Conservation (phyloP, 2,113 vertebrate genomes). For the Odontesthes bonariensis region DNA sequence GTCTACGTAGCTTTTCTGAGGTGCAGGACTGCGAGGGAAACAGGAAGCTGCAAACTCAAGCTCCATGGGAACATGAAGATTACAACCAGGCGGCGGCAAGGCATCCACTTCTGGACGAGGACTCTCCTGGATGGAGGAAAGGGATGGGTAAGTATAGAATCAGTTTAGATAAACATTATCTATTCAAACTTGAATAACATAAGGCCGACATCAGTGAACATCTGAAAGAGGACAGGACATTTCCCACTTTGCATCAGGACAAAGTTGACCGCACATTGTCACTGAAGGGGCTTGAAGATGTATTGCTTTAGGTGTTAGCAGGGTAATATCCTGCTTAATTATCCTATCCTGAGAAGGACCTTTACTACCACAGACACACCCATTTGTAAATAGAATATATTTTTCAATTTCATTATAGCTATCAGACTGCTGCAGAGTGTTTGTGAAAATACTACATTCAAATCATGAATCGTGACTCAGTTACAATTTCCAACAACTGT, state of each 20-base stretch:
- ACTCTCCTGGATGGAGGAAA: conserved; percentile 57
- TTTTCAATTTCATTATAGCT: neutral
- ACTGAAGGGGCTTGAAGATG: neutral
- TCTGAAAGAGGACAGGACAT: neutral
- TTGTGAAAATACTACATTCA: neutral
- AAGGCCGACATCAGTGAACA: neutral
- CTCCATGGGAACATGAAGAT: conserved; percentile 79
- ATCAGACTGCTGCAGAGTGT: conserved; percentile 3
- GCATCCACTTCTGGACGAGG: conserved; percentile 30
- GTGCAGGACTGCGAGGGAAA: conserved; percentile 58
- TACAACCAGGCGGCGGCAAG: conserved; percentile 62
- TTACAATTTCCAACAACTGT: neutral
- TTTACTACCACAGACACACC: too few species aligned
- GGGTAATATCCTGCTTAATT: too few species aligned
- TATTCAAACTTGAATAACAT: neutral
- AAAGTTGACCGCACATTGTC: neutral
- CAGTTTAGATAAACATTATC: neutral
- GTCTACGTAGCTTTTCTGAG: conserved; percentile 62
- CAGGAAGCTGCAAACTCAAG: conserved; percentile 71
- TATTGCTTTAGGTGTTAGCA: too few species aligned
- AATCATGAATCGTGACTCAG: neutral
- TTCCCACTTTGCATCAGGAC: neutral
- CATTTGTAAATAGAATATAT: neutral
- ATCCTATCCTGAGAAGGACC: too few species aligned
- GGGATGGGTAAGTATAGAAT: neutral